Base-by-base conservation (phyloP, 1,140 invertebrate genomes). In the Sesamia nonagrioides region DNA sequence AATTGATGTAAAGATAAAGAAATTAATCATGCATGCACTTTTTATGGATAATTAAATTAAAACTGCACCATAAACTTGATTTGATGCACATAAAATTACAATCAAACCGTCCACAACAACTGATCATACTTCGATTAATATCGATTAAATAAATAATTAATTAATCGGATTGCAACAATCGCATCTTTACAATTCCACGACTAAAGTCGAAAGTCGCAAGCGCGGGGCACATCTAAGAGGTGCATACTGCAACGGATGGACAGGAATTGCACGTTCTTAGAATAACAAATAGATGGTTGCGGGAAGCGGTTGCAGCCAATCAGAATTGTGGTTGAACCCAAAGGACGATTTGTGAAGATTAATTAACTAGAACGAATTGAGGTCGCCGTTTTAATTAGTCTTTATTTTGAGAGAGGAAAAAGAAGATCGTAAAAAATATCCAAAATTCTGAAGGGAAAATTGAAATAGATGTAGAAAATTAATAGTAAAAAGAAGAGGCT, bases 231-330 rank as follows among this genome's bases (percentile, higher is more conserved):
- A 66, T 77, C 74, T 77, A 66, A 68, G 61, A 68, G 66, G 33
- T 68, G 61, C 73, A 75, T n/a, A 35, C 6, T 54, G 73, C 74
- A 68, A 54, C 60, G 74, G 74, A 77, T 50, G 74, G 74, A 68
- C 61, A 50, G 61, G 73, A 45, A 88, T 76, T 78, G 63, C 58
- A 91, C 89, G 84, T 61, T 74, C 52, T 58, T 71, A 75, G 80
- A 81, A 81, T 81, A 81, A 81, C 69, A 81, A 81, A 76, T 60
- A 72, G 79, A 61, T 58, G 58, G 33, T 78, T 80, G 82, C 81
- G 86, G 81, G 21, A 35, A 75, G 73, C 66, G 66, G 66, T 82
- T 81, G 58, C n/a, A 68, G 45, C 48, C 74, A 77, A 77, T 77
- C 74, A 77, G 74, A 66, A 50, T 42, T 68, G 74, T 56, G 74